Percentiles rank a stretch among this genome's conserved stretches.
phyloP scores from a whole-genome alignment of 2,888 invertebrate genomes.

The Nomada hirtipes region DNA sequence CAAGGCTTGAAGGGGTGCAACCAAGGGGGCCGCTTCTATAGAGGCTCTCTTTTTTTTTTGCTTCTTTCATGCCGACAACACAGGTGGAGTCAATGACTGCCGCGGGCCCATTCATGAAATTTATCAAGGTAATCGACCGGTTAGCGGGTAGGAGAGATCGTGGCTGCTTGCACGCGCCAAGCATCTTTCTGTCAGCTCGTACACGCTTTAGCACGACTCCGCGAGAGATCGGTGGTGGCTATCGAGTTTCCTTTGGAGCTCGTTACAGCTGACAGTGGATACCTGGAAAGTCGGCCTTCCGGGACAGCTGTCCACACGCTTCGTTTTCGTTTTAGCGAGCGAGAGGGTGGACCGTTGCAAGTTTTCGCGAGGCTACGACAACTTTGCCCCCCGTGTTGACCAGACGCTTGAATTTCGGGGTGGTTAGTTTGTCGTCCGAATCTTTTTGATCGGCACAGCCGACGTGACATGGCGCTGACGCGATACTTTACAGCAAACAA shows the following conservation, averaged over 20 bases:
- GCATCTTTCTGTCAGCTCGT: background rate
- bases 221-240: conserved; percentile 16
- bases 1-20: conserved; percentile 28
- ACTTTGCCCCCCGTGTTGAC: background rate
- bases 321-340: conserved; percentile 25
- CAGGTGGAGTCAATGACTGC: conserved; percentile 72
- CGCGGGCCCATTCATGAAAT: conserved; percentile 74
- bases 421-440: no score
- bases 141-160: conserved; percentile 47
- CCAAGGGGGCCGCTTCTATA: conserved; percentile 51
- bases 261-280: conserved; percentile 41
- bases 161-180: conserved; percentile 4
- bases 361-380: conserved; percentile 5
- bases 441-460: no score
- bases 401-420: background rate
- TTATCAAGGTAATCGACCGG: conserved; percentile 72
- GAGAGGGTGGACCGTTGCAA: background rate
- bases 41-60: conserved; percentile 50
- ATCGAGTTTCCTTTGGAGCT: conserved; percentile 20
- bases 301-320: conserved; percentile 39
- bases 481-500: no score
- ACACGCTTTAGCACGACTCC: no score
- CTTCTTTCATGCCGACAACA: conserved; percentile 57
- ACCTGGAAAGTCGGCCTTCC: conserved; percentile 41
- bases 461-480: no score